phyloP scores from a whole-genome alignment of 2,797 vertebrate genomes.

The Pelobates cultripes region DNA sequence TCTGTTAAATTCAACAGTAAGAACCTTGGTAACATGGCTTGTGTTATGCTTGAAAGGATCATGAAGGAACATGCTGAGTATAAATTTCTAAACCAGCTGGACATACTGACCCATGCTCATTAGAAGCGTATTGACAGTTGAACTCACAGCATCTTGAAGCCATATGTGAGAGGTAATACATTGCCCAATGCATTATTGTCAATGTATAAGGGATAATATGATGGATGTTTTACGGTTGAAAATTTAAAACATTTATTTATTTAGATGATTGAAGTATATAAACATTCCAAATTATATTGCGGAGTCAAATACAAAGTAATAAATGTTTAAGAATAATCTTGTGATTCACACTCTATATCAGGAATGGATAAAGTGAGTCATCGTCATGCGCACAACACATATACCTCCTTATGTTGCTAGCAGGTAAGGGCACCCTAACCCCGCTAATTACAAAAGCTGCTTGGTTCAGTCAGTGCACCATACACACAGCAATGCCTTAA shows the following conservation, averaged over 20 bases:
- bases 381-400: too few relatives aligned
- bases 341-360: too few relatives aligned
- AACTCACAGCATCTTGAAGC: constrained; percentile 27
- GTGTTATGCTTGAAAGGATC: constrained; percentile 26
- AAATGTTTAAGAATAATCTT: too few relatives aligned
- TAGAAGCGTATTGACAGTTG: constrained; percentile 39
- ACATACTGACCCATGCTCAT: constrained; percentile 34
- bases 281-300: background rate
- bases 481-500: too few relatives aligned
- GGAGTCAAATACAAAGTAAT: too few relatives aligned
- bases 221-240: background rate
- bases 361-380: too few relatives aligned
- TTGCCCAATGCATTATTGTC: constrained; percentile 44
- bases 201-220: constrained; percentile 1
- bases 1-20: constrained; percentile 19
- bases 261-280: background rate
- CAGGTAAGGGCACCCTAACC: too few relatives aligned
- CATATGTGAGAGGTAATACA: constrained; percentile 61
- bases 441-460: too few relatives aligned
- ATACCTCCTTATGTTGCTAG: too few relatives aligned
- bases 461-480: too few relatives aligned
- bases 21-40: constrained; percentile 5
- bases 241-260: background rate
- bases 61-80: constrained; percentile 32
- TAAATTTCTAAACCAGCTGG: constrained; percentile 39